These are phyloP conservation scores for Microplitis manilae DNA, from an alignment of 2,888 invertebrate species.

Conservation along the genomic window DNA sequence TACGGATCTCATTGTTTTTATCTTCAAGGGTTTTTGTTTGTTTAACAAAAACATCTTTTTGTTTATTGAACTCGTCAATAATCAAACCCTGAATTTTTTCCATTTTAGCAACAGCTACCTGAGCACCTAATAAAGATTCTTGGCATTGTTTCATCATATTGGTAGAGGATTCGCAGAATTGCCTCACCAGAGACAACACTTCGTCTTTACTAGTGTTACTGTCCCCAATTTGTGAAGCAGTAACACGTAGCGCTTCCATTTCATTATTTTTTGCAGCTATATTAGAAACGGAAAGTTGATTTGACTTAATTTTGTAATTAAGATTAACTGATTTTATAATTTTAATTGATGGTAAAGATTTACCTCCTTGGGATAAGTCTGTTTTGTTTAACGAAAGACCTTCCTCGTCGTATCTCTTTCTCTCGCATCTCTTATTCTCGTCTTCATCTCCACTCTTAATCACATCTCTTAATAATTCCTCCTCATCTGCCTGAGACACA, in stretches of 20 bases:
- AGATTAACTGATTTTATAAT: neutral
- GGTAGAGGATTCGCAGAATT: conserved; percentile 21
- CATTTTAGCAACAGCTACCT: conserved; percentile 8
- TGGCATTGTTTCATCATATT: conserved; percentile 28
- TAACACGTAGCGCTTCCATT: neutral
- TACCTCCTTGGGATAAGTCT: neutral
- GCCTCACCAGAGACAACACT: conserved; percentile 5
- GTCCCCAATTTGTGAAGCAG: neutral
- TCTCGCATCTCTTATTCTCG: conserved; percentile 10
- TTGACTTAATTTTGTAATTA: conserved; percentile 24
- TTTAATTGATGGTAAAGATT: neutral
- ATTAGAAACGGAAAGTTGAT: neutral
- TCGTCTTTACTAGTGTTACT: neutral
- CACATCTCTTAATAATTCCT: conserved; percentile 24
- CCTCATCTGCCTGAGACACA: conserved; percentile 33
- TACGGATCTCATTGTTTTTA: conserved; percentile 35
- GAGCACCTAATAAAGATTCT: conserved; percentile 19
- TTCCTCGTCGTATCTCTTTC: conserved; percentile 22
- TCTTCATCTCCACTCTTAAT: conserved; percentile 25
- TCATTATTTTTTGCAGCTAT: neutral
- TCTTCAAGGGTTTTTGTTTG: conserved; percentile 29
- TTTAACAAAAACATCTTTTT: conserved; percentile 14
- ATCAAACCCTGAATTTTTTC: conserved; percentile 28
- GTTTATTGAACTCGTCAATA: conserved; percentile 15
- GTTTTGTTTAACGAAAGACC: conserved; percentile 18